A percentile compares a stretch with the other conserved stretches of the same genome.
Evolutionary conservation across 2,113 vertebrate genomes (phyloP).

Genomic region (Bufo bufo): DNA sequence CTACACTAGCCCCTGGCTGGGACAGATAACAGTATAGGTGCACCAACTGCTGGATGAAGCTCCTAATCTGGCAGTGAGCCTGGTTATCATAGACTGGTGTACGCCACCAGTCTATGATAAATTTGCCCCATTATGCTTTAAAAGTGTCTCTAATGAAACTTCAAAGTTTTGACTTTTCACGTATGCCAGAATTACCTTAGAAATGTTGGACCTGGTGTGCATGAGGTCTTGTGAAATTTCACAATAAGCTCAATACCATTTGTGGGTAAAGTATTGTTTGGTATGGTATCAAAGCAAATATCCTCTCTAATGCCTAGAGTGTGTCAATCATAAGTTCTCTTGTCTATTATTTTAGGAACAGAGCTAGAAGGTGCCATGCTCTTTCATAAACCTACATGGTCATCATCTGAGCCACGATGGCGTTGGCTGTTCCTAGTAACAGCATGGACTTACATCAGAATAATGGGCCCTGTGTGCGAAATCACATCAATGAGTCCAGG

Average conservation of each 20-base stretch:
- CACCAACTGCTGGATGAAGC: too few species aligned
- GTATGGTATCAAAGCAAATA: neutral
- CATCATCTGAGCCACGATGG: slow-evolving; percentile 36
- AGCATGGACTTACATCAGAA: slow-evolving; percentile 60
- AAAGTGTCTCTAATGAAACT: too few species aligned
- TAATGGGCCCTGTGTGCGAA: slow-evolving; percentile 53
- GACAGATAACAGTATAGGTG: too few species aligned
- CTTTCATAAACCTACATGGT: slow-evolving; percentile 32
- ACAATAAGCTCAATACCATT: neutral
- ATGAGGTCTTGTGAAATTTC: too few species aligned
- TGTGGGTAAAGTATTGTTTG: neutral
- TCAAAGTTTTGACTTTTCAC: too few species aligned
- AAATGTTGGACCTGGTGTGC: too few species aligned
- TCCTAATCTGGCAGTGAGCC: too few species aligned
- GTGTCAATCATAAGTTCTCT: neutral
- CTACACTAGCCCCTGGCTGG: too few species aligned
- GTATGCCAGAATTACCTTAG: too few species aligned
- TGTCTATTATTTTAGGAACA: slow-evolving; percentile 27
- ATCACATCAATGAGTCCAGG: neutral
- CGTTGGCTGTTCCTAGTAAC: slow-evolving; percentile 59
- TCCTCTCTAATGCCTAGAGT: neutral
- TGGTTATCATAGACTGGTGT: too few species aligned
- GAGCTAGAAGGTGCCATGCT: slow-evolving; percentile 20
- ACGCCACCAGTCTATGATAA: too few species aligned
- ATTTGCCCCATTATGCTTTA: too few species aligned